Evolutionary conservation across 23 tunicate species (phyloP), one percentile per base, ranked within the genome.

Genomic region (Phallusia fumigata): DNA sequence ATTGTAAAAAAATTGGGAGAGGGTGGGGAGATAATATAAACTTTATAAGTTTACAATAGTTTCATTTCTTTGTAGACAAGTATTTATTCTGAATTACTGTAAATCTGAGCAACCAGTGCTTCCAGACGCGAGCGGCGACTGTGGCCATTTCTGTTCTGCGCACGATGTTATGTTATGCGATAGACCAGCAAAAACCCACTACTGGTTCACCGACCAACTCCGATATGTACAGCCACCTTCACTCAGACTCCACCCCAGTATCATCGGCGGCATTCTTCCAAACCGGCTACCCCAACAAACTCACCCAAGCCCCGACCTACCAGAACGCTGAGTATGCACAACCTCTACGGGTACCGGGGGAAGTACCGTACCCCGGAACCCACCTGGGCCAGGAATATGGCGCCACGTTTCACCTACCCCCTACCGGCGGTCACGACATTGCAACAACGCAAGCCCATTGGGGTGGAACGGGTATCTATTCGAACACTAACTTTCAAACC

Each of bases 151-250:
- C 69, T 21, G 69, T 22, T 58, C 69, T 58, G 69, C 36, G 49
- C 91, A 87, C 78, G 81, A 87, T 87, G 91, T 36, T 87, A 81
- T 87, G 91, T 82, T 87, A 76, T 82, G 86, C 84, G 53, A 76
- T 82, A 22, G 86, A 87, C 82, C 79, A 87, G 72, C 36, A 50
- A 22, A 58, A 58, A 58, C 69, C 69, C 26, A 58, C 69, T 16
- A 82, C 82, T 12, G 82, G 78, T 18, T 33, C 76, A 73, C 76
- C 87, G 52, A 52, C 83, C 36, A 32, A 75, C 11, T 31, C 44
- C 47, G 76, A 65, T 10, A 87, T 87, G 91, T 87, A 87, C 82
- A 73, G 91, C 30, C 82, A 87, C 49, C 75, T 81, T 5, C 74
- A 73, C 34, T 81, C 91, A 11, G 91, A 87, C 86, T 22, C 86